phyloP scores from a whole-genome alignment of 2,797 vertebrate genomes.

The Pseudomugil tenellus region DNA sequence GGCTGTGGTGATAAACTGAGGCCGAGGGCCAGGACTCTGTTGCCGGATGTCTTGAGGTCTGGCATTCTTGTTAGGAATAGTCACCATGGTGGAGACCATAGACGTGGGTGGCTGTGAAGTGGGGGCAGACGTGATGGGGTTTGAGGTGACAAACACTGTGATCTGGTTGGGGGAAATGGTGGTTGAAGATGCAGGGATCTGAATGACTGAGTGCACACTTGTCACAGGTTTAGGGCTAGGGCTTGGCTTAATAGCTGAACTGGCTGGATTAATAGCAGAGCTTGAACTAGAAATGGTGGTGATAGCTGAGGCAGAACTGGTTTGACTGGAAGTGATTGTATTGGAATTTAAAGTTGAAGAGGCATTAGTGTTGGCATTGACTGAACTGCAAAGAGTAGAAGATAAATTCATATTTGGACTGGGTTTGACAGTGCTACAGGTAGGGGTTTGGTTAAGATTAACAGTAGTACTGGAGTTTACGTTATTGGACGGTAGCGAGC shows the following conservation, averaged over 20 bases:
- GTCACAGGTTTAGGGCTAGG: slow-evolving; percentile 75
- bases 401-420: slow-evolving; percentile 57
- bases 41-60: slow-evolving; percentile 87
- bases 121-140: slow-evolving; percentile 90
- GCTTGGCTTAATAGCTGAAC: slow-evolving; percentile 61
- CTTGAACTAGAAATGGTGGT: slow-evolving; percentile 51
- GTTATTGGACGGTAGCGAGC: slow-evolving; percentile 46
- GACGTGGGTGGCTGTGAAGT: slow-evolving; percentile 86
- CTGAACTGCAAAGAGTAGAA: slow-evolving; percentile 37
- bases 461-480: slow-evolving; percentile 52
- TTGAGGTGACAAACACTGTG: slow-evolving; percentile 96
- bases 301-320: slow-evolving; percentile 43
- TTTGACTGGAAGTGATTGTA: slow-evolving; percentile 52
- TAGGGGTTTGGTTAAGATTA: slow-evolving; percentile 60
- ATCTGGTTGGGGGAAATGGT: slow-evolving; percentile 91
- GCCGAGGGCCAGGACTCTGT: slow-evolving; percentile 81
- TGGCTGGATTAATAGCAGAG: slow-evolving; percentile 37
- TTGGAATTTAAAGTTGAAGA: slow-evolving; percentile 56
- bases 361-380: slow-evolving; percentile 66
- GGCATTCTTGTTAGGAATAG: slow-evolving; percentile 88
- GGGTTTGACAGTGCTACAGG: slow-evolving; percentile 47
- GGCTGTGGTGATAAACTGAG: slow-evolving; percentile 90
- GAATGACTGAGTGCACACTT: slow-evolving; percentile 86
- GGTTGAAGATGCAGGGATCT: slow-evolving; percentile 88
- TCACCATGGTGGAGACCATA: slow-evolving; percentile 90